Conservation (phyloP, 2,113 vertebrate genomes). For the Chitala chitala region DNA sequence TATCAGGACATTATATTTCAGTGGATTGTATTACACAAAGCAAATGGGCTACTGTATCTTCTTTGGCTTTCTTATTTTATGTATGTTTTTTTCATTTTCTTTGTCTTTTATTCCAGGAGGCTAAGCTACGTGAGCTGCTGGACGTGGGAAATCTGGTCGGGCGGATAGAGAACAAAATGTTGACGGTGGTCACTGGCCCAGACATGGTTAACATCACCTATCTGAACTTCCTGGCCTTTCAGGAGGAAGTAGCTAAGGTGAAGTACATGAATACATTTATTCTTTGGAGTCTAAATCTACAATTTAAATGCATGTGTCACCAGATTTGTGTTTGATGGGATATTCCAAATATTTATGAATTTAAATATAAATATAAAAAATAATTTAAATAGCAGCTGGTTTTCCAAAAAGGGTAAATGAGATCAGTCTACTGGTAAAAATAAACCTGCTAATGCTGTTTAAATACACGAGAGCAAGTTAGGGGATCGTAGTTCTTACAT, state of each 20-base stretch:
- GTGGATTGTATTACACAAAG: neutral
- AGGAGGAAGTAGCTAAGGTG: slow-evolving; percentile 94
- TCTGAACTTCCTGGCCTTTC: slow-evolving; percentile 90
- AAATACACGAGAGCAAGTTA: too few relatives aligned
- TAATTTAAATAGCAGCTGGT: too few relatives aligned
- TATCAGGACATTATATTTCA: too few relatives aligned
- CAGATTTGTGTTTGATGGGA: too few relatives aligned
- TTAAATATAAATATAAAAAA: too few relatives aligned
- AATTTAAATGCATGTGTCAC: too few relatives aligned
- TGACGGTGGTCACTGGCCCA: slow-evolving; percentile 85
- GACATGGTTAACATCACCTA: slow-evolving; percentile 94
- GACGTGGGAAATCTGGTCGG: slow-evolving; percentile 76
- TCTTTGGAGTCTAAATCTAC: neutral
- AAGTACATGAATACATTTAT: neutral
- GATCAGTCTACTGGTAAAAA: too few relatives aligned
- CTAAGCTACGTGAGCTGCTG: slow-evolving; percentile 84
- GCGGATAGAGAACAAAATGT: slow-evolving; percentile 83
- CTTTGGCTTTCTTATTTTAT: neutral
- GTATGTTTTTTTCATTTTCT: neutral
- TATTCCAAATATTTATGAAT: too few relatives aligned
- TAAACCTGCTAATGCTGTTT: too few relatives aligned
- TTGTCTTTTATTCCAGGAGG: slow-evolving; percentile 65
- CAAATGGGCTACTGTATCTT: neutral
- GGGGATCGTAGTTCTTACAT: too few relatives aligned
- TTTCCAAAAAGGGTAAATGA: too few relatives aligned